Conservation (phyloP, 2,888 invertebrate species). For the Eustalomyia histrio region DNA sequence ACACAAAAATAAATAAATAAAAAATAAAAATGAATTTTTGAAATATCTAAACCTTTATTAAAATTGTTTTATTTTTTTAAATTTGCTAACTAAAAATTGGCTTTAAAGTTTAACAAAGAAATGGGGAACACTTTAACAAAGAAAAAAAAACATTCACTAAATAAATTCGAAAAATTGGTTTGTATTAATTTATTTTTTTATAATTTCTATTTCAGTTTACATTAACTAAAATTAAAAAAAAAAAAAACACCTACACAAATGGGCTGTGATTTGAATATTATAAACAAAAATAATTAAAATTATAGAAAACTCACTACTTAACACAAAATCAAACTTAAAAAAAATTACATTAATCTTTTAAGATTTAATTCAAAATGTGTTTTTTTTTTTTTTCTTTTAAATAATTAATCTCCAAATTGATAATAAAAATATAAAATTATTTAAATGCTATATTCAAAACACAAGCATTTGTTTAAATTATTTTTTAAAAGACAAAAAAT, state of each 20-base stretch:
- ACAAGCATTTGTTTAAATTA: slow-evolving; percentile 51
- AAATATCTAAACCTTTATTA: slow-evolving; percentile 52
- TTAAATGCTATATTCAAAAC: slow-evolving; percentile 56
- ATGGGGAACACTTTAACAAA: slow-evolving; percentile 48
- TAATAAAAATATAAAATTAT: neutral
- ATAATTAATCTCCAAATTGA: neutral
- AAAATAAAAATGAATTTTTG: slow-evolving; percentile 60
- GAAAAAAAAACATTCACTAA: slow-evolving; percentile 1
- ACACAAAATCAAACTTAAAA: slow-evolving; percentile 51
- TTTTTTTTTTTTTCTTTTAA: neutral
- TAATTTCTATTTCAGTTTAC: slow-evolving; percentile 18
- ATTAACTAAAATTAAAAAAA: slow-evolving; percentile 44
- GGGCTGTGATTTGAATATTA: slow-evolving; percentile 69
- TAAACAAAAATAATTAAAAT: slow-evolving; percentile 55
- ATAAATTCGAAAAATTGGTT: slow-evolving; percentile 57
- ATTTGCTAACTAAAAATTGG: slow-evolving; percentile 32
- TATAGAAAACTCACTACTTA: slow-evolving; percentile 28
- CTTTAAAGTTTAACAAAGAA: slow-evolving; percentile 21
- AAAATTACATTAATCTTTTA: slow-evolving; percentile 22
- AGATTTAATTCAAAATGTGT: slow-evolving; percentile 5
- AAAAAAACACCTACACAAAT: slow-evolving; percentile 65
- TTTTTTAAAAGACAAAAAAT: slow-evolving; percentile 20
- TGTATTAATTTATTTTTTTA: slow-evolving; percentile 55
- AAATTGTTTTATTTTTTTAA: slow-evolving; percentile 64
- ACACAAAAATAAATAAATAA: slow-evolving; percentile 59